A percentile compares a stretch with the other conserved stretches of the same genome.
Evolutionary conservation across 2,797 vertebrate genomes (phyloP).

Genomic region (Fistularia commersonii): DNA sequence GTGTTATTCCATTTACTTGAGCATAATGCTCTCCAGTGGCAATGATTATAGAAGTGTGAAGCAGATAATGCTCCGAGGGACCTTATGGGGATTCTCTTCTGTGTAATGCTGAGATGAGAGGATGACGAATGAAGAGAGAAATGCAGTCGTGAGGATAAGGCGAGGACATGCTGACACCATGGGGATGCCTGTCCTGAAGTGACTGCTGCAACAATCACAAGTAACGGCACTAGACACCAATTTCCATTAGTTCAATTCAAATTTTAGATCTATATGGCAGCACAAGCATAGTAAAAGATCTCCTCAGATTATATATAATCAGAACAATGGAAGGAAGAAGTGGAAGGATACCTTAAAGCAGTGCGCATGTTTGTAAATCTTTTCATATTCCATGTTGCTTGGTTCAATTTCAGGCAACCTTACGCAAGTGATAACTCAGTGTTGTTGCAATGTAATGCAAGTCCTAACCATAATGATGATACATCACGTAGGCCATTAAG

Average conservation of each 20-base stretch:
- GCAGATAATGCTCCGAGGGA: conserved; percentile 52
- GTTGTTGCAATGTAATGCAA: too few species aligned
- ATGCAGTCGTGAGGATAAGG: conserved; percentile 41
- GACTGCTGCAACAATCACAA: conserved; percentile 19
- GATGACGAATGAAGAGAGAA: conserved; percentile 42
- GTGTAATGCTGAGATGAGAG: conserved; percentile 40
- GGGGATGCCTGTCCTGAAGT: conserved; percentile 33
- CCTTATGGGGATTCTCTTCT: conserved; percentile 45
- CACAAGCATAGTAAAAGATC: too few species aligned
- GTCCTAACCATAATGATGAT: too few species aligned
- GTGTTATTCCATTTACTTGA: conserved; percentile 36
- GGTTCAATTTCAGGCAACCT: too few species aligned
- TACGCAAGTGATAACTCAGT: too few species aligned
- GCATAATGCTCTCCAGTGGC: conserved; percentile 54
- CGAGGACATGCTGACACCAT: conserved; percentile 31
- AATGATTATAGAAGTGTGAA: conserved; percentile 59
- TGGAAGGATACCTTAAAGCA: too few species aligned
- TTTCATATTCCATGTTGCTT: too few species aligned
- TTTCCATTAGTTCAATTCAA: background rate
- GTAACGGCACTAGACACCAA: background rate
- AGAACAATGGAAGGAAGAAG: too few species aligned
- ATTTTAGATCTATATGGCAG: too few species aligned
- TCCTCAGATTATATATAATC: too few species aligned
- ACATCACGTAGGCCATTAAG: too few species aligned
- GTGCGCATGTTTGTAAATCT: too few species aligned